A percentile compares a stretch with the other conserved stretches of the same genome.
phyloP scores from a whole-genome alignment of 2,888 invertebrate species.

The Orthonevra nobilis region DNA sequence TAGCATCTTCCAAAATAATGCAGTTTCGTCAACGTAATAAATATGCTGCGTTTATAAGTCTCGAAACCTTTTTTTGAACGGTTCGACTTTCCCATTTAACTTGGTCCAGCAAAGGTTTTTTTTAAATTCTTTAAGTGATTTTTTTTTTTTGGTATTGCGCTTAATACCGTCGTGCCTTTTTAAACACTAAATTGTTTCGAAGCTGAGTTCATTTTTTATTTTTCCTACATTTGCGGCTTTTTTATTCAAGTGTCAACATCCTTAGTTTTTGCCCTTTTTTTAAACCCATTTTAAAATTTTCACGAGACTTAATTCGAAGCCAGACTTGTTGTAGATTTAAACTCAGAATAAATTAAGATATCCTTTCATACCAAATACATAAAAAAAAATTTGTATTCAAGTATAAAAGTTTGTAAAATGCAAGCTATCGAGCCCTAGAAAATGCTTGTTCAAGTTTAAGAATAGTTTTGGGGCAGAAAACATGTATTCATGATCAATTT shows the following conservation, averaged over 20 bases:
- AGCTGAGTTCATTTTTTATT: neutral
- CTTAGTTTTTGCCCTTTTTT: conserved; percentile 1
- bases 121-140: neutral
- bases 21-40: neutral
- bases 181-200: neutral
- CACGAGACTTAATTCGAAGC: neutral
- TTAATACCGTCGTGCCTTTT: conserved; percentile 1
- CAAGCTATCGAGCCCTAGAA: too few relatives aligned
- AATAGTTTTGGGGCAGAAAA: too few relatives aligned
- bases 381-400: too few relatives aligned
- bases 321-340: too few relatives aligned
- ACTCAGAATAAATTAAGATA: too few relatives aligned
- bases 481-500: too few relatives aligned
- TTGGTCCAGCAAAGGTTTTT: conserved; percentile 3
- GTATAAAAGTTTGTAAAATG: too few relatives aligned
- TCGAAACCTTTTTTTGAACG: neutral
- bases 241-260: neutral
- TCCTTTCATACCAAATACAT: too few relatives aligned
- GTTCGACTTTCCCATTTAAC: conserved; percentile 1
- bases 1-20: neutral
- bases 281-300: conserved; percentile 2
- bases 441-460: too few relatives aligned
- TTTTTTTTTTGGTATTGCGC: neutral
- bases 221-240: neutral
- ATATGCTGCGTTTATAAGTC: conserved; percentile 5